Evolutionary conservation across 2,888 invertebrate genomes (phyloP).

Genomic region (Phrixothrix hirtus): DNA sequence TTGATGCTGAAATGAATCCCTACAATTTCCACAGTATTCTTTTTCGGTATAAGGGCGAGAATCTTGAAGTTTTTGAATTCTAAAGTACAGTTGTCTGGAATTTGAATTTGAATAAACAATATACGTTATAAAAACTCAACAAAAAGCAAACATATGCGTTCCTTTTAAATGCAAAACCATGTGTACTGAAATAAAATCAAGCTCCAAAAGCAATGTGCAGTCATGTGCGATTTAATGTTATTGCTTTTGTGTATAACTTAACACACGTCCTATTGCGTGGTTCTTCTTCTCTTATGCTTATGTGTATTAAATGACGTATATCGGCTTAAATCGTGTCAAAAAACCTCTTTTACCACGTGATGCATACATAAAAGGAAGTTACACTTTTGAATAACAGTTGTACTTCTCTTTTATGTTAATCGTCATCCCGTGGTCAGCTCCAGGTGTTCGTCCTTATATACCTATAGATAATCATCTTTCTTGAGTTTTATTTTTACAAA

Average conservation of each 20-base stretch:
- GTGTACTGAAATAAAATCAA: constrained; percentile 31
- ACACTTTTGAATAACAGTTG: not conserved
- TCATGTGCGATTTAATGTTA: constrained; percentile 32
- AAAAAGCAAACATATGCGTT: constrained; percentile 28
- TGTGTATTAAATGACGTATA: not conserved
- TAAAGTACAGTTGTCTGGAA: constrained; percentile 17
- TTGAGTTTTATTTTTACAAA: too few species aligned
- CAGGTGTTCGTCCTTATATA: not conserved
- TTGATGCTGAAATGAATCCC: too few species aligned
- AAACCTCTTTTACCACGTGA: not conserved
- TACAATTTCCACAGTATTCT: too few species aligned
- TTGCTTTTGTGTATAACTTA: too few species aligned
- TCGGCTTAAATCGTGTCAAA: not conserved
- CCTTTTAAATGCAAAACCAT: constrained; percentile 34
- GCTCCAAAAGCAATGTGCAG: constrained; percentile 32
- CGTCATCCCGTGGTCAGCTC: not conserved
- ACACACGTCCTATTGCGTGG: constrained; percentile 5
- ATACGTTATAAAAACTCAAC: constrained; percentile 16
- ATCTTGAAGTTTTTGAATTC: not conserved
- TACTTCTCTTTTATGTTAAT: not conserved
- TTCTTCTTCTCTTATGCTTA: not conserved
- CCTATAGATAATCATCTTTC: not conserved
- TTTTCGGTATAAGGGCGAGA: not conserved
- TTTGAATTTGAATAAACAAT: constrained; percentile 25
- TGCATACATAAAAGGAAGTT: not conserved